These are phyloP conservation scores for Rhegmatorhina hoffmannsi DNA, from an alignment of 2,113 vertebrate species.

Conservation along the genomic window DNA sequence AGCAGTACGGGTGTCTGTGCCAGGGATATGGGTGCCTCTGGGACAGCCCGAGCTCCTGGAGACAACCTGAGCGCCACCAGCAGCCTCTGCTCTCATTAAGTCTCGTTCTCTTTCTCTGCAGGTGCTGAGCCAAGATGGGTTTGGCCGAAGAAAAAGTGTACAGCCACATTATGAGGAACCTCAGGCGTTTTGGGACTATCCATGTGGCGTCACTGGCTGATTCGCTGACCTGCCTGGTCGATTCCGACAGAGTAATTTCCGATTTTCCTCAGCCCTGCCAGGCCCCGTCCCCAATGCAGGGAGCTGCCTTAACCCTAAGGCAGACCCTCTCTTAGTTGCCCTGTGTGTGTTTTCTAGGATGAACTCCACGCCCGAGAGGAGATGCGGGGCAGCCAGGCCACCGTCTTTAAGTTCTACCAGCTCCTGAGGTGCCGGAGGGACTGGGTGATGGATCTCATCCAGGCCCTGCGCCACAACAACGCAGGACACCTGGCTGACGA, in stretches of 20 bases:
- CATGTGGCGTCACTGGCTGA: neutral
- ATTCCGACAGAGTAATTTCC: constrained; percentile 22
- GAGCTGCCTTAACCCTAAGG: neutral
- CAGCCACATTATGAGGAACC: neutral
- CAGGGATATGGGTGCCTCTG: neutral
- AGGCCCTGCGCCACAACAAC: neutral
- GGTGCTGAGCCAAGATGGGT: constrained; percentile 33
- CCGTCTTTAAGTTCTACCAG: constrained; percentile 36
- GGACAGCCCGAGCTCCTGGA: neutral
- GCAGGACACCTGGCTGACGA: constrained; percentile 21
- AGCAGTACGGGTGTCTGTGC: neutral
- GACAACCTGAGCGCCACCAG: accelerated
- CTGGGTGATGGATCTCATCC: constrained; percentile 51
- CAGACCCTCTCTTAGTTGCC: neutral
- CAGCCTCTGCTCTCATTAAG: accelerated
- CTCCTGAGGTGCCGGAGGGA: constrained; percentile 26
- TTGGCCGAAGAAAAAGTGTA: constrained; percentile 51
- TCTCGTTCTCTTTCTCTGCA: neutral
- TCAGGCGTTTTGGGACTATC: neutral
- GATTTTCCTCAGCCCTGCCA: neutral
- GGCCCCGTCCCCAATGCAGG: accelerated
- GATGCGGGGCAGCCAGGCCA: neutral
- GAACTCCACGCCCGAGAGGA: constrained; percentile 46
- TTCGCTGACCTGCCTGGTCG: constrained; percentile 45
- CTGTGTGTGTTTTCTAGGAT: constrained; percentile 2